Conservation (phyloP, 2,797 vertebrate species). For the Chiloscyllium punctatum region DNA sequence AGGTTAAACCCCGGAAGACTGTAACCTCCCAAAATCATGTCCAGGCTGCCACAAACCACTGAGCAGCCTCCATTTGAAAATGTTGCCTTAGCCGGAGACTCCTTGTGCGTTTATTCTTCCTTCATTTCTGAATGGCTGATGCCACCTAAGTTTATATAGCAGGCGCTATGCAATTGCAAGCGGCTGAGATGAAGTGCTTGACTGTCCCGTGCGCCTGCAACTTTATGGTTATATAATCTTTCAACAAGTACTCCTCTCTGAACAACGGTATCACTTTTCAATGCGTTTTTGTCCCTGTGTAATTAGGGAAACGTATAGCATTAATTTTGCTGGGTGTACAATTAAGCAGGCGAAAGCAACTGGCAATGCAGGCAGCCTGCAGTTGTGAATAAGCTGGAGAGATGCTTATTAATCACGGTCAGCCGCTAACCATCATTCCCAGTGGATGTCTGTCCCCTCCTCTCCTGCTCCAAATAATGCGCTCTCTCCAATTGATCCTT, state of each 20-base stretch:
- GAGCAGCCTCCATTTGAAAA: not conserved
- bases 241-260: not conserved
- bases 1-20: not conserved
- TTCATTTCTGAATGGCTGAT: not conserved
- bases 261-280: not conserved
- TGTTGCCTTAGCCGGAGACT: not conserved
- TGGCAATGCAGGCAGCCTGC: not conserved
- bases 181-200: not conserved
- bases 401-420: not conserved
- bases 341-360: not conserved
- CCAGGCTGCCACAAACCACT: not conserved
- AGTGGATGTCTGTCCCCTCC: not conserved
- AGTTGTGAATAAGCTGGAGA: not conserved
- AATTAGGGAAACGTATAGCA: not conserved
- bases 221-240: not conserved
- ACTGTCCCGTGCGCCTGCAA: not conserved
- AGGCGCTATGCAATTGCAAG: not conserved
- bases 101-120: not conserved
- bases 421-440: not conserved
- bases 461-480: not conserved
- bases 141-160: not conserved
- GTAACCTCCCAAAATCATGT: not conserved
- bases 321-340: not conserved
- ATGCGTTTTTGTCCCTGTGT: not conserved
- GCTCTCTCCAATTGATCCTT: not conserved